phyloP scores from a whole-genome alignment of 2,888 invertebrate species.

The Rhamnusium bicolor region DNA sequence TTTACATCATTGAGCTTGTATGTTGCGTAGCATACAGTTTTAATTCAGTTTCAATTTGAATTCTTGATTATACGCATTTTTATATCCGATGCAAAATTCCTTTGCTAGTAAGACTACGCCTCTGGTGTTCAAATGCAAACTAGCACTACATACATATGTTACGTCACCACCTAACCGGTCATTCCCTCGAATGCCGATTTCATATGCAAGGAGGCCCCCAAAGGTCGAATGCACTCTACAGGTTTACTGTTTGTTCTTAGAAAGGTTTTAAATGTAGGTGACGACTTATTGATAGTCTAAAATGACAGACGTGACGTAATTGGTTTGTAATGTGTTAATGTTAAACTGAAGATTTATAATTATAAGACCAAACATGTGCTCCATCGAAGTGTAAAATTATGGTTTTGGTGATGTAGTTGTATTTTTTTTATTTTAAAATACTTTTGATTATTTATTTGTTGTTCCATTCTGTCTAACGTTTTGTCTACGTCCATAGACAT shows the following conservation, averaged over 20 bases:
- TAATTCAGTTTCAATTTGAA: neutral
- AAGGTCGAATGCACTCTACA: constrained; percentile 24
- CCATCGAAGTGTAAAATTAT: too few relatives aligned
- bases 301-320: neutral
- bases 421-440: too few relatives aligned
- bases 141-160: constrained; percentile 18
- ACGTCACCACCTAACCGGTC: constrained; percentile 31
- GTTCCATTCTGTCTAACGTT: too few relatives aligned
- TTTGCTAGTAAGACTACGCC: constrained; percentile 7
- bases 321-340: too few relatives aligned
- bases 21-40: neutral
- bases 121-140: constrained; percentile 27
- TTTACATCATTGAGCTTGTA: too few relatives aligned
- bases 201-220: constrained; percentile 16
- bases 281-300: neutral
- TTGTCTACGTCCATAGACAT: too few relatives aligned
- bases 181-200: constrained; percentile 11
- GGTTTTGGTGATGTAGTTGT: too few relatives aligned
- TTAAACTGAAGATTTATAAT: too few relatives aligned
- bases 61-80: neutral
- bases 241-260: constrained; percentile 27
- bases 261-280: constrained; percentile 10
- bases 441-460: too few relatives aligned
- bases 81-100: neutral
- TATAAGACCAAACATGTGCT: too few relatives aligned